Evolutionary conservation across 1,140 invertebrate species (phyloP).

Genomic region (Sitophilus oryzae): DNA sequence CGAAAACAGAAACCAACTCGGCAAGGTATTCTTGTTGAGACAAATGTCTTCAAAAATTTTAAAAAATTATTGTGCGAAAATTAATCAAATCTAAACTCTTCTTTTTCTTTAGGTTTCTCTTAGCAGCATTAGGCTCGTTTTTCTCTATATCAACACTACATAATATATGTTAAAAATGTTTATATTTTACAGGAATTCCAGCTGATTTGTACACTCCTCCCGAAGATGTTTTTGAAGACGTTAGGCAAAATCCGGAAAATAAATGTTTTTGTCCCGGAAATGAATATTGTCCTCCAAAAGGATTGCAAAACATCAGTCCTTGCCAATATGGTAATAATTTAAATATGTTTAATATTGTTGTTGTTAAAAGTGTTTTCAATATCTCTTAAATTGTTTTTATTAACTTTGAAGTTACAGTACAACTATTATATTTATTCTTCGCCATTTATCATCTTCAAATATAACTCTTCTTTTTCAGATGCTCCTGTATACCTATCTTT

Average conservation of each 20-base stretch:
- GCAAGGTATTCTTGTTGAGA: no score
- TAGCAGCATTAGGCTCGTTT: no score
- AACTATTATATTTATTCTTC: no score
- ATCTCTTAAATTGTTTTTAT: background rate
- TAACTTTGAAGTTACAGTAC: no score
- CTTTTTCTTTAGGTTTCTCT: no score
- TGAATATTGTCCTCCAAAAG: conserved; percentile 63
- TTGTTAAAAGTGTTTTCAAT: conserved; percentile 4
- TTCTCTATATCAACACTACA: no score
- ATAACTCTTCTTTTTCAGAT: conserved; percentile 50
- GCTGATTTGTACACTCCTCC: conserved; percentile 68
- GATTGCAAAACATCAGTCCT: conserved; percentile 78
- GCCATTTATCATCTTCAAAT: background rate
- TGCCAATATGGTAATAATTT: conserved; percentile 69
- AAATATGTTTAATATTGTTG: background rate
- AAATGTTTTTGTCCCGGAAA: conserved; percentile 70
- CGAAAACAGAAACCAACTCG: no score
- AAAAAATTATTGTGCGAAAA: no score
- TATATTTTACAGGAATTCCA: conserved; percentile 53
- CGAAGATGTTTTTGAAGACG: conserved; percentile 61
- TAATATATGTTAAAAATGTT: no score
- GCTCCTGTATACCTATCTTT: conserved; percentile 85
- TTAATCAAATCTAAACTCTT: no score
- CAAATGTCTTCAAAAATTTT: no score
- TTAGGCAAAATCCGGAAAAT: conserved; percentile 63